These are phyloP conservation scores for Ageneiosus marmoratus DNA, from an alignment of 2,113 vertebrate species.

Conservation along the genomic window DNA sequence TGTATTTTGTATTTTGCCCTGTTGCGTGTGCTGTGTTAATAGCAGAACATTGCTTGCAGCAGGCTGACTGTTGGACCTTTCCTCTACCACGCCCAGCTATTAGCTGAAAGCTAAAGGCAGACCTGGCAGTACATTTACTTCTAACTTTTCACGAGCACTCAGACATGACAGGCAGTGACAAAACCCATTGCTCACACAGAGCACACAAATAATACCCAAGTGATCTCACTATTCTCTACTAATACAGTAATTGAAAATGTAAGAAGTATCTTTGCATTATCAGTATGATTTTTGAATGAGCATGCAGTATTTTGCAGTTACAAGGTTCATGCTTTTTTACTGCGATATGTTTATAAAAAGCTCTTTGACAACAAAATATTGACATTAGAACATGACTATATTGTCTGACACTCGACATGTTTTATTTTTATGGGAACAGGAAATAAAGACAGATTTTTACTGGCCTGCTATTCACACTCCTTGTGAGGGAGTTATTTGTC, in stretches of 20 bases:
- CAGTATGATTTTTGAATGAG: not conserved
- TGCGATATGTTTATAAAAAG: not conserved
- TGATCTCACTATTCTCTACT: not conserved
- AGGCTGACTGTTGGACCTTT: slow-evolving; percentile 11
- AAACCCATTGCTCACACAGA: not conserved
- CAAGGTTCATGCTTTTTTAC: not conserved
- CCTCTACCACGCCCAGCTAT: slow-evolving; percentile 6
- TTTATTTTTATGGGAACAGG: not conserved
- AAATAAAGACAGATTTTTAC: slow-evolving; percentile 9
- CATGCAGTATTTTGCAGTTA: not conserved
- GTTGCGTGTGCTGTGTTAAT: slow-evolving; percentile 5
- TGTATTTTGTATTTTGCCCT: not conserved
- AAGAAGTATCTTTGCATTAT: not conserved
- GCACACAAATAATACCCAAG: not conserved
- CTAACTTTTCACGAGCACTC: not conserved
- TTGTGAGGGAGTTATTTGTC: slow-evolving; percentile 37
- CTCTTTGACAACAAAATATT: not conserved
- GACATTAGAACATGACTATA: not conserved
- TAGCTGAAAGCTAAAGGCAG: slow-evolving; percentile 3
- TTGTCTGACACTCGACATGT: not conserved
- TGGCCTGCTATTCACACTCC: slow-evolving; percentile 31
- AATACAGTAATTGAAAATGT: not conserved
- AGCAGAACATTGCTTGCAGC: not conserved
- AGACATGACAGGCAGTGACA: not conserved
- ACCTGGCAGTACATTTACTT: not conserved